phyloP scores from a whole-genome alignment of 2,113 vertebrate species.

The Entomyzon cyanotis region DNA sequence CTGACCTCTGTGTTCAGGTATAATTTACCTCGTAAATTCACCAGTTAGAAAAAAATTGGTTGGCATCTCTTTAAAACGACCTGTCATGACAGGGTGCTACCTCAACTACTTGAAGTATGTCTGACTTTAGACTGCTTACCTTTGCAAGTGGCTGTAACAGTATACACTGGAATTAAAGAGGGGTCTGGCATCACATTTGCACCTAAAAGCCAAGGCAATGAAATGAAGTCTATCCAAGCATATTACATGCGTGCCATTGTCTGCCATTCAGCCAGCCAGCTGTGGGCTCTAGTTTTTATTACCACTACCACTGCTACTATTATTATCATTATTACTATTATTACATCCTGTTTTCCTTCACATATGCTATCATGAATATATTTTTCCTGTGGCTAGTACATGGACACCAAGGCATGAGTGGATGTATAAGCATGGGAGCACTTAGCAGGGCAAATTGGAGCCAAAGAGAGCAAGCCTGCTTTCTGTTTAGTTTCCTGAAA shows the following conservation, averaged over 20 bases:
- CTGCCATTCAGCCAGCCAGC: conserved; percentile 20
- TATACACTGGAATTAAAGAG: background rate
- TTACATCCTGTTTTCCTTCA: background rate
- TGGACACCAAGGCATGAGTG: background rate
- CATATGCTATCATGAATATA: background rate
- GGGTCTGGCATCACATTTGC: background rate
- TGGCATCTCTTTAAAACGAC: background rate
- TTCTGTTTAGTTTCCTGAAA: background rate
- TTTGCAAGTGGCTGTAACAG: background rate
- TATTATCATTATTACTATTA: background rate
- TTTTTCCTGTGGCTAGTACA: conserved; percentile 18
- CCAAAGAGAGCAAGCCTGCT: background rate
- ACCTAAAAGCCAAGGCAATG: background rate
- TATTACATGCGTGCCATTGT: conserved; percentile 11
- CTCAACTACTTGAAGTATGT: background rate
- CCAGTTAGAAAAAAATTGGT: background rate
- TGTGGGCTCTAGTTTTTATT: background rate
- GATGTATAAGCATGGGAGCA: background rate
- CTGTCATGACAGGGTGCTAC: background rate
- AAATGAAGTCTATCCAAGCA: background rate
- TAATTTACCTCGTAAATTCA: background rate
- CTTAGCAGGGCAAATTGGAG: background rate
- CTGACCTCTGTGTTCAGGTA: background rate
- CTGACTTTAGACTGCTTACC: background rate
- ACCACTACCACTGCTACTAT: background rate